A percentile compares a stretch with the other conserved stretches of the same genome.
These are phyloP conservation scores for Elaphurus davidianus DNA, from an alignment of 2,113 vertebrate species.

Conservation along the genomic window DNA sequence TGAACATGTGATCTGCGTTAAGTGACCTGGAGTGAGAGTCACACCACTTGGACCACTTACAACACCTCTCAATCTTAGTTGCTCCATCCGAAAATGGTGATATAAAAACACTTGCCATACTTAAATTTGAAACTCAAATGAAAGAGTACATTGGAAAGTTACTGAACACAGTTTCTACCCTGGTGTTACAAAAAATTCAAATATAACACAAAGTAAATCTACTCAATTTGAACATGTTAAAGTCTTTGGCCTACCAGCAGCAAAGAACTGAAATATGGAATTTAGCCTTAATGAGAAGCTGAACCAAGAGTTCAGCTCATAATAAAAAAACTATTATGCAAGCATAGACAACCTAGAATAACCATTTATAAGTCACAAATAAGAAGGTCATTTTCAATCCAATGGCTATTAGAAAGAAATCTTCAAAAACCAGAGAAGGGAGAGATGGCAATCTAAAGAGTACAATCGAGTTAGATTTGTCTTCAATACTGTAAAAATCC, in stretches of 20 bases:
- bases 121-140: not conserved
- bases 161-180: not conserved
- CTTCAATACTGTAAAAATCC: constrained; percentile 66
- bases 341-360: not conserved
- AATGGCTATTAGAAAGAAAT: not conserved
- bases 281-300: not conserved
- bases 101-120: not conserved
- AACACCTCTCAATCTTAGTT: not conserved
- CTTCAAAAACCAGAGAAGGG: not conserved
- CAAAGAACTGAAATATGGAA: constrained; percentile 5
- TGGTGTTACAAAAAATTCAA: not conserved
- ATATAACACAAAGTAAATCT: not conserved
- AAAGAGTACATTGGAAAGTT: not conserved
- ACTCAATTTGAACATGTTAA: not conserved
- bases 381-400: constrained; percentile 14
- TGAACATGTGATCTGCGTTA: not conserved
- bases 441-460: not conserved
- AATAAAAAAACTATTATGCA: not conserved
- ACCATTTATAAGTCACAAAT: not conserved
- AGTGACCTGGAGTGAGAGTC: not conserved
- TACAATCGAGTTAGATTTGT: not conserved
- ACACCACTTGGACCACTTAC: not conserved
- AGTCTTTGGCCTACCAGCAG: not conserved
- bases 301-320: not conserved
- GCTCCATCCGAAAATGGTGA: not conserved